Percentiles rank a stretch among this genome's conserved stretches.
Conservation (phyloP, 2,888 invertebrate species). For the Drosophila conformis region DNA sequence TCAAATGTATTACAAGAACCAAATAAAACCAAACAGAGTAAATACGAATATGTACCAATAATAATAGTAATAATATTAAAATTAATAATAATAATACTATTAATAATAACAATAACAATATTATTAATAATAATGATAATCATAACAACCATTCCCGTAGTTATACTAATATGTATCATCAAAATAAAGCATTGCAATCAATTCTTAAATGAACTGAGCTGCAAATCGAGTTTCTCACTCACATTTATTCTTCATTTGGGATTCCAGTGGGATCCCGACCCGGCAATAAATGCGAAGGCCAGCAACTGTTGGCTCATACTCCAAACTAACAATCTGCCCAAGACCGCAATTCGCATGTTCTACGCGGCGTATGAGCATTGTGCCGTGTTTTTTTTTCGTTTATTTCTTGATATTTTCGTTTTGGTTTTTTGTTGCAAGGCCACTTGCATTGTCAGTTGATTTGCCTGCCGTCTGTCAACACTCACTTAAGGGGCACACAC, state of each 20-base stretch:
- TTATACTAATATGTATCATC: background rate
- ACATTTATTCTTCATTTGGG: constrained; percentile 2
- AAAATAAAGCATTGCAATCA: constrained; percentile 7
- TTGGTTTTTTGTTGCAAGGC: constrained; percentile 6
- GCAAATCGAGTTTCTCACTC: constrained; percentile 8
- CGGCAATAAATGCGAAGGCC: background rate
- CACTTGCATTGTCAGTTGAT: constrained; percentile 61
- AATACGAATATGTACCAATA: background rate
- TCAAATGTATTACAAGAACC: background rate
- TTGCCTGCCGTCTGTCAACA: constrained; percentile 59
- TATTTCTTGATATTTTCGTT: background rate
- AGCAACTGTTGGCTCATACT: constrained; percentile 2
- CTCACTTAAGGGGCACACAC: constrained; percentile 43
- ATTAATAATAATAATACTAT: background rate
- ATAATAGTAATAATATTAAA: constrained; percentile 4
- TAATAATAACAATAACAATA: background rate
- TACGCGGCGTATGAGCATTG: constrained; percentile 27
- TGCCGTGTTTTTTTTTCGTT: background rate
- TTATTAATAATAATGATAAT: background rate
- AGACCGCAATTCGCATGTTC: constrained; percentile 1
- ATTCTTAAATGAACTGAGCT: constrained; percentile 4
- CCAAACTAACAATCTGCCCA: too few species aligned
- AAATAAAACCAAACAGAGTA: background rate
- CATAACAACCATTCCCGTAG: background rate
- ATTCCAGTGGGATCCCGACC: constrained; percentile 7